Conservation (phyloP, 2,888 invertebrate genomes). For the Trichacis sp. region DNA sequence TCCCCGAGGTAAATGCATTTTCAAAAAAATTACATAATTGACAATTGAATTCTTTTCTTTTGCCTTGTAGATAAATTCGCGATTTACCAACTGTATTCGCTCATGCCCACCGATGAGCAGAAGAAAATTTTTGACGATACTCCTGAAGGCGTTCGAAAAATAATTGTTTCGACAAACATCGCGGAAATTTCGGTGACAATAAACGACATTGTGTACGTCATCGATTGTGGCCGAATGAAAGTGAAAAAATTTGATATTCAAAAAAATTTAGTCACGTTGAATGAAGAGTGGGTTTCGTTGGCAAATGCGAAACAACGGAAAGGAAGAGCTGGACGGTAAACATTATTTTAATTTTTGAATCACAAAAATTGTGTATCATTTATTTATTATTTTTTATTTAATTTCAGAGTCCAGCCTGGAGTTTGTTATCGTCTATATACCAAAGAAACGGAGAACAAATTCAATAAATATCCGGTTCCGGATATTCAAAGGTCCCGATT, state of each 20-base stretch:
- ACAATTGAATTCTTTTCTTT: too few relatives aligned
- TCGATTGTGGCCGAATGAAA: conserved; percentile 89
- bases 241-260: conserved; percentile 70
- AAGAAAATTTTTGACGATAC: conserved; percentile 82
- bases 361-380: too few relatives aligned
- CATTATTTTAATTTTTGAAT: too few relatives aligned
- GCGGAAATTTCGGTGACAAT: conserved; percentile 97
- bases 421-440: too few relatives aligned
- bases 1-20: too few relatives aligned
- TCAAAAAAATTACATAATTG: too few relatives aligned
- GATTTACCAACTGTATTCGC: conserved; percentile 70
- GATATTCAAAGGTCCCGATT: too few relatives aligned
- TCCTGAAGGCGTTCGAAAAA: conserved; percentile 78
- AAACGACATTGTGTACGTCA: conserved; percentile 92
- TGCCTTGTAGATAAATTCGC: too few relatives aligned
- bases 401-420: too few relatives aligned
- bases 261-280: conserved; percentile 32
- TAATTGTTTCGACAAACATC: conserved; percentile 91
- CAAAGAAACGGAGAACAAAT: too few relatives aligned
- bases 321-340: conserved; percentile 39
- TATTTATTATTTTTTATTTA: too few relatives aligned
- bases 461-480: too few relatives aligned
- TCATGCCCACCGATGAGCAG: conserved; percentile 87
- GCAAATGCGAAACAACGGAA: conserved; percentile 37
- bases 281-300: conserved; percentile 32